A percentile compares a stretch with the other conserved stretches of the same genome.
phyloP scores from a whole-genome alignment of 2,888 invertebrate genomes.

The Drosophila histrio region DNA sequence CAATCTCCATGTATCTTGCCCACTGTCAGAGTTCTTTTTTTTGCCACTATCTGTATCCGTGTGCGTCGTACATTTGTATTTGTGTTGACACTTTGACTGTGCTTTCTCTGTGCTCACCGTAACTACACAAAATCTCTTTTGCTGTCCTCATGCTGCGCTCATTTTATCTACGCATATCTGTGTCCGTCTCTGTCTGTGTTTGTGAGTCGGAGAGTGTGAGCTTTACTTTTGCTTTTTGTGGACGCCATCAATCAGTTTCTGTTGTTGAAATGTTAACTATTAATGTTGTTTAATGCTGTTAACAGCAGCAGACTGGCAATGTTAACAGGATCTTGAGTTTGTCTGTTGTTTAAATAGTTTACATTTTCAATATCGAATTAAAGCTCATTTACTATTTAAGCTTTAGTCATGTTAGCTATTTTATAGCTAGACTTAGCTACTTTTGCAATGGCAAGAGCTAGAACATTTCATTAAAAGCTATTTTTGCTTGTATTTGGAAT shows the following conservation, averaged over 20 bases:
- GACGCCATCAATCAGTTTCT: background rate
- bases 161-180: slow-evolving; percentile 30
- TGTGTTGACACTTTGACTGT: slow-evolving; percentile 34
- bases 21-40: slow-evolving; percentile 24
- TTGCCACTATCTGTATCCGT: slow-evolving; percentile 39
- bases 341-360: background rate
- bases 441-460: no score
- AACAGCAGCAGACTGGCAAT: no score
- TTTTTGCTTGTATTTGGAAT: no score
- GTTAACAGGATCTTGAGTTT: background rate
- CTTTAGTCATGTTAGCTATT: no score
- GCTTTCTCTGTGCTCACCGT: slow-evolving; percentile 26
- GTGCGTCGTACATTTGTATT: slow-evolving; percentile 35
- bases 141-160: slow-evolving; percentile 17
- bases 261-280: background rate
- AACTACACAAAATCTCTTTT: slow-evolving; percentile 24
- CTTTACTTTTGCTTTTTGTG: slow-evolving; percentile 67
- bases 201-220: slow-evolving; percentile 15
- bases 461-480: no score
- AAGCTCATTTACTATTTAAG: background rate
- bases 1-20: slow-evolving; percentile 35
- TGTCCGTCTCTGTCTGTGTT: slow-evolving; percentile 11
- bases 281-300: no score
- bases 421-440: no score
- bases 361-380: background rate